Evolutionary conservation across 2,797 vertebrate genomes (phyloP).

Genomic region (Gambelia wislizenii): DNA sequence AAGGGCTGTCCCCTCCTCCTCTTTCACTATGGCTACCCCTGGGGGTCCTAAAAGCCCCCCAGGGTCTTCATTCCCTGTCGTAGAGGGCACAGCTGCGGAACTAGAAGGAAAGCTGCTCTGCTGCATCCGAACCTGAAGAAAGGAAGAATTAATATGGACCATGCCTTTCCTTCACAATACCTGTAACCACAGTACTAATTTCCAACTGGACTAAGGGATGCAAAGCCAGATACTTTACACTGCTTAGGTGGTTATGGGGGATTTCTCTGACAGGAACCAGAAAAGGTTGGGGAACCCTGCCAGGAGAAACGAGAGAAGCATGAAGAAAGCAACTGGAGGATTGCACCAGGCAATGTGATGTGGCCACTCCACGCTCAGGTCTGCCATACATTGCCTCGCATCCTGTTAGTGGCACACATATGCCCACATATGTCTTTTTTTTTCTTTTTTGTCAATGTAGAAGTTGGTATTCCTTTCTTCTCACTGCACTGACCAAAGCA

Average conservation of each 20-base stretch:
- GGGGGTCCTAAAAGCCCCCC: conserved; percentile 37
- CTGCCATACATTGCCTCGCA: too few species aligned
- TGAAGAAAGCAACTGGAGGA: neutral
- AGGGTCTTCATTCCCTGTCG: conserved; percentile 57
- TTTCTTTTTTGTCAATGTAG: too few species aligned
- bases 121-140: conserved; percentile 85
- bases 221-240: too few species aligned
- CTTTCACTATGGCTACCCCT: conserved; percentile 69
- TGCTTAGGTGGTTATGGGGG: neutral
- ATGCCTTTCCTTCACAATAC: neutral
- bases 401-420: too few species aligned
- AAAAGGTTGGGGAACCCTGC: neutral
- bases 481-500: neutral
- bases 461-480: neutral
- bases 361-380: neutral
- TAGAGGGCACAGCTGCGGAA: conserved; percentile 40
- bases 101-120: conserved; percentile 61
- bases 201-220: neutral
- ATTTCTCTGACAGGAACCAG: neutral
- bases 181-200: neutral
- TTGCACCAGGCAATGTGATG: too few species aligned
- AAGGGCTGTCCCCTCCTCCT: conserved; percentile 74
- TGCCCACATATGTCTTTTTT: too few species aligned
- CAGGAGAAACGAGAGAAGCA: neutral
- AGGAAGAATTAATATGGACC: neutral